phyloP scores from a whole-genome alignment of 2,888 invertebrate genomes.

The Danaus chrysippus region DNA sequence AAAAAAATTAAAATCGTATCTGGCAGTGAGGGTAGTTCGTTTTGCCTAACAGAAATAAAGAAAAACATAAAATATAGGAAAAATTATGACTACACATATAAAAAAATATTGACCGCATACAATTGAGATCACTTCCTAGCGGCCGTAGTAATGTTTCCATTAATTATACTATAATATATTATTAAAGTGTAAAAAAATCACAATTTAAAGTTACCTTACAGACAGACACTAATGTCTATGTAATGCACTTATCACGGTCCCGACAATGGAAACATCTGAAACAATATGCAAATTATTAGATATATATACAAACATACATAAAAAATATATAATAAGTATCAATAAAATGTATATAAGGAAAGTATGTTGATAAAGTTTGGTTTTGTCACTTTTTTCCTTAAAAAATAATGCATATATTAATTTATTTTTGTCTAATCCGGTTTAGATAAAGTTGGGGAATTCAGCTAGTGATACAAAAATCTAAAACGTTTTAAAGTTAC shows the following conservation, averaged over 20 bases:
- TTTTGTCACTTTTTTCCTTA: no score
- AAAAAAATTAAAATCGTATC: slow-evolving; percentile 23
- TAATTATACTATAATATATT: slow-evolving; percentile 52
- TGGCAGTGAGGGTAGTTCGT: slow-evolving; percentile 31
- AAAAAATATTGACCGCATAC: slow-evolving; percentile 40
- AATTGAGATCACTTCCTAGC: slow-evolving; percentile 72
- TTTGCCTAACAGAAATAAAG: background rate
- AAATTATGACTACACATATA: slow-evolving; percentile 13
- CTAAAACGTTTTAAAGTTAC: no score
- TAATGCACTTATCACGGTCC: slow-evolving; percentile 26
- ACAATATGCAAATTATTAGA: slow-evolving; percentile 45
- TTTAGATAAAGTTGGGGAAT: no score
- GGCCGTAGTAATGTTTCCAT: slow-evolving; percentile 46
- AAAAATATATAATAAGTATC: background rate
- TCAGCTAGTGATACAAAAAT: no score
- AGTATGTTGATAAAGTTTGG: no score
- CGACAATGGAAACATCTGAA: slow-evolving; percentile 49
- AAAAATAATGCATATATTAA: no score
- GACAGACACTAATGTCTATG: slow-evolving; percentile 47
- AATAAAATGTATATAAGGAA: background rate
- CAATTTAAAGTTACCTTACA: slow-evolving; percentile 72
- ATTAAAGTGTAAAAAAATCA: slow-evolving; percentile 61
- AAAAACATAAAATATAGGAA: background rate
- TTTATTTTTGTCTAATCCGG: no score
- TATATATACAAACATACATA: slow-evolving; percentile 10